phyloP scores from a whole-genome alignment of 2,113 vertebrate species.

The Corythoichthys haematopterus region DNA sequence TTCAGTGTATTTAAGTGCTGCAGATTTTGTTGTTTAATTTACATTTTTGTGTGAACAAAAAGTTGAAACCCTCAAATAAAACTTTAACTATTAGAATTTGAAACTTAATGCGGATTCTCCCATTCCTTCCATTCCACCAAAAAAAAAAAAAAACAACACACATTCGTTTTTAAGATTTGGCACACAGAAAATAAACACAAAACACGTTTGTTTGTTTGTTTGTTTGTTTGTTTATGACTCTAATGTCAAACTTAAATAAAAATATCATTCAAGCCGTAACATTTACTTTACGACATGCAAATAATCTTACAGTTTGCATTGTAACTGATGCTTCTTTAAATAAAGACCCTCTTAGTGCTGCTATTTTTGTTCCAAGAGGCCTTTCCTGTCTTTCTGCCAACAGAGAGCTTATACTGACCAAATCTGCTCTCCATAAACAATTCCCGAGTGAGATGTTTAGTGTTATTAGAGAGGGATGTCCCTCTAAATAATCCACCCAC shows the following conservation, averaged over 20 bases:
- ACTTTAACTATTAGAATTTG: too few relatives aligned
- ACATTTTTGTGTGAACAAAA: background rate
- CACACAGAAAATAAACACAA: too few relatives aligned
- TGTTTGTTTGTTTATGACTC: background rate
- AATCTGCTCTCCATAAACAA: constrained; percentile 58
- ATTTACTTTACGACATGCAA: background rate
- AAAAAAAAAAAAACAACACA: too few relatives aligned
- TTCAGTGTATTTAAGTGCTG: too few relatives aligned
- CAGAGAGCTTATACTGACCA: constrained; percentile 33
- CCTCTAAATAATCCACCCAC: constrained; percentile 26
- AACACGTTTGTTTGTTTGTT: too few relatives aligned
- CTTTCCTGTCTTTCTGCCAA: constrained; percentile 38
- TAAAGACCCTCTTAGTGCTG: constrained; percentile 5
- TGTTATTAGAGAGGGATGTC: constrained; percentile 35
- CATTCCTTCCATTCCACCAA: too few relatives aligned
- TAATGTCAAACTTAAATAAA: background rate
- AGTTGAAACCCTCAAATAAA: background rate
- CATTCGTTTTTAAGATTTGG: too few relatives aligned
- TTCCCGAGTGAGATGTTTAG: constrained; percentile 29
- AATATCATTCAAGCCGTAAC: background rate
- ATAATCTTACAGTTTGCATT: background rate
- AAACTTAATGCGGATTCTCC: too few relatives aligned
- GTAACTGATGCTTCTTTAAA: constrained; percentile 4
- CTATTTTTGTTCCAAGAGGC: constrained; percentile 31
- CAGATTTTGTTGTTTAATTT: background rate